Evolutionary conservation across 2,113 vertebrate species (phyloP).

Genomic region (Hippocampus zosterae): DNA sequence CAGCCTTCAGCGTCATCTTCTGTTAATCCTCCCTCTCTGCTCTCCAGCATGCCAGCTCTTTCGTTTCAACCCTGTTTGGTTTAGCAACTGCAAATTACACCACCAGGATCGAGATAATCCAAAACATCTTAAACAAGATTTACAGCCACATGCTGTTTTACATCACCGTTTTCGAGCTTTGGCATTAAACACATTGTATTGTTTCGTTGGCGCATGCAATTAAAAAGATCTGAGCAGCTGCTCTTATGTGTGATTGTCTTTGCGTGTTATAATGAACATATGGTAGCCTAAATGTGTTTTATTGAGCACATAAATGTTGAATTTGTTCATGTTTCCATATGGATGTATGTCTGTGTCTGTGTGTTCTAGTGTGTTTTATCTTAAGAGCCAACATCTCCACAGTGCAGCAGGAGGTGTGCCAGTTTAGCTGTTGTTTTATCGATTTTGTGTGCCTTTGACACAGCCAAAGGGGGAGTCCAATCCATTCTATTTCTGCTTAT

Average conservation of each 20-base stretch:
- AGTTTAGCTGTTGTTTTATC: constrained; percentile 25
- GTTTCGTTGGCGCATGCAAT: constrained; percentile 22
- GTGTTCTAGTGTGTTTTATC: constrained; percentile 7
- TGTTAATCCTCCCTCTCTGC: constrained; percentile 30
- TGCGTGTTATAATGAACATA: constrained; percentile 36
- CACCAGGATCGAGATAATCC: constrained; percentile 25
- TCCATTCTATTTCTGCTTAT: constrained; percentile 27
- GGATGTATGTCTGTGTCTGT: constrained; percentile 24
- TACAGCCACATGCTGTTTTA: constrained; percentile 19
- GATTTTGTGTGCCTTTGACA: constrained; percentile 18
- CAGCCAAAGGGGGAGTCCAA: constrained; percentile 9
- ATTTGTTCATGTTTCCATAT: constrained; percentile 34
- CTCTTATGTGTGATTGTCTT: constrained; percentile 30
- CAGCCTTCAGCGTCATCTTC: constrained; percentile 22
- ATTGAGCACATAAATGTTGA: constrained; percentile 22
- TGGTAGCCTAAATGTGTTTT: constrained; percentile 5
- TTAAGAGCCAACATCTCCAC: constrained; percentile 15
- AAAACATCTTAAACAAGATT: constrained; percentile 27
- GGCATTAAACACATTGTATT: constrained; percentile 19
- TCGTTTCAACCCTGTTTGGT: not conserved
- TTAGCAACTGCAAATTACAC: constrained; percentile 17
- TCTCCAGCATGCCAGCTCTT: constrained; percentile 17
- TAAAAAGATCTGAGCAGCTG: constrained; percentile 31
- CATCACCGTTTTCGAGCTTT: constrained; percentile 9
- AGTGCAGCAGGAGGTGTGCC: constrained; percentile 5